Conservation (phyloP, 2,888 invertebrate genomes). For the Tridacna gigas region DNA sequence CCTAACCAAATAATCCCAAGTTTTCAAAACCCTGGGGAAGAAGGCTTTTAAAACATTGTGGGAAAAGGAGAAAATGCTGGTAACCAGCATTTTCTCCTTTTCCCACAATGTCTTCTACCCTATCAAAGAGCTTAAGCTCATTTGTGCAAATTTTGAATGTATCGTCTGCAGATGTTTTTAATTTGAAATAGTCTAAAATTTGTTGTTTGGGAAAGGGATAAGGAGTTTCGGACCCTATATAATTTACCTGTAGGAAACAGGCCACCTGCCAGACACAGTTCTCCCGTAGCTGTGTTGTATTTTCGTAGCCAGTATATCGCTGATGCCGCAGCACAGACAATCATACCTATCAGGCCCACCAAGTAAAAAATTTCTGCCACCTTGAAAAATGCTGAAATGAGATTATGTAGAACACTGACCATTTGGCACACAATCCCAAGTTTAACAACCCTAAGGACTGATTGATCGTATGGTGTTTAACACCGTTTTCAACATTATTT, state of each 20-base stretch:
- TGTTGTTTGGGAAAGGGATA: not conserved
- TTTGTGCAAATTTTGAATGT: no score
- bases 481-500: not conserved
- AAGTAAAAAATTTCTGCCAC: constrained; percentile 53
- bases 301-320: constrained; percentile 67
- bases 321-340: constrained; percentile 61
- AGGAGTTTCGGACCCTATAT: not conserved
- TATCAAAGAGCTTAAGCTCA: no score
- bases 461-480: not conserved
- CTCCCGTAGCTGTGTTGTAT: constrained; percentile 70
- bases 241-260: constrained; percentile 66
- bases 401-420: no score
- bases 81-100: no score
- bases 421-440: no score
- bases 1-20: no score
- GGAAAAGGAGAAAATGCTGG: no score
- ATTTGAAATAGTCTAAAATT: not conserved
- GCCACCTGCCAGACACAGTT: constrained; percentile 70
- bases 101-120: no score
- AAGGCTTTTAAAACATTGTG: no score
- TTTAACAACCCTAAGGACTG: no score
- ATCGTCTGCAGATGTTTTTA: no score
- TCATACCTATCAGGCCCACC: constrained; percentile 47
- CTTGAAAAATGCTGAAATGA: constrained; percentile 38
- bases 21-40: no score